These are phyloP conservation scores for Bos javanicus DNA, from an alignment of 2,113 vertebrate genomes.

Conservation along the genomic window DNA sequence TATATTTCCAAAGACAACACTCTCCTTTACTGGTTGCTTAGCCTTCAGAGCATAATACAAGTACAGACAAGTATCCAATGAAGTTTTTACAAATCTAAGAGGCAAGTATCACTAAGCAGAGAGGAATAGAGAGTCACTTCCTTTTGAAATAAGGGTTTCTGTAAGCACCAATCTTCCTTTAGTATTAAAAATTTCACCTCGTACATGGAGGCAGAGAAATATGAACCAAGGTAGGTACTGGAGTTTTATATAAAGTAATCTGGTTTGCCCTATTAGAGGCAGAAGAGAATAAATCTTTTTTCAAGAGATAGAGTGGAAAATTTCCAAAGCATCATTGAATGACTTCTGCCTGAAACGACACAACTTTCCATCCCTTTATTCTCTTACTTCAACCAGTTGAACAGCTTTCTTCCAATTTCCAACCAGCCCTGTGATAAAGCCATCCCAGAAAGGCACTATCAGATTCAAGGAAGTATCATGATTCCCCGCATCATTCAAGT, in stretches of 20 bases:
- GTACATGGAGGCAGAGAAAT: not conserved
- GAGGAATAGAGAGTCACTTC: not conserved
- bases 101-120: not conserved
- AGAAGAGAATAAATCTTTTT: not conserved
- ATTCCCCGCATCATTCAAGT: not conserved
- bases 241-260: not conserved
- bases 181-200: not conserved
- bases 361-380: not conserved
- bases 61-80: not conserved
- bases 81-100: not conserved
- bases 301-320: not conserved
- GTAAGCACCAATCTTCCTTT: not conserved
- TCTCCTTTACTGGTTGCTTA: not conserved
- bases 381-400: not conserved
- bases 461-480: not conserved
- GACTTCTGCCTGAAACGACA: not conserved
- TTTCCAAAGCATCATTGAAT: not conserved
- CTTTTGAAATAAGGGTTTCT: not conserved
- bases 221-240: not conserved
- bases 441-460: not conserved
- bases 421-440: not conserved
- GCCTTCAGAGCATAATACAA: not conserved
- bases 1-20: not conserved
- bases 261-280: not conserved
- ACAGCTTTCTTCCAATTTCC: not conserved